These are phyloP conservation scores for Corydoras maculifer DNA, from an alignment of 2,113 vertebrate species.

Conservation along the genomic window DNA sequence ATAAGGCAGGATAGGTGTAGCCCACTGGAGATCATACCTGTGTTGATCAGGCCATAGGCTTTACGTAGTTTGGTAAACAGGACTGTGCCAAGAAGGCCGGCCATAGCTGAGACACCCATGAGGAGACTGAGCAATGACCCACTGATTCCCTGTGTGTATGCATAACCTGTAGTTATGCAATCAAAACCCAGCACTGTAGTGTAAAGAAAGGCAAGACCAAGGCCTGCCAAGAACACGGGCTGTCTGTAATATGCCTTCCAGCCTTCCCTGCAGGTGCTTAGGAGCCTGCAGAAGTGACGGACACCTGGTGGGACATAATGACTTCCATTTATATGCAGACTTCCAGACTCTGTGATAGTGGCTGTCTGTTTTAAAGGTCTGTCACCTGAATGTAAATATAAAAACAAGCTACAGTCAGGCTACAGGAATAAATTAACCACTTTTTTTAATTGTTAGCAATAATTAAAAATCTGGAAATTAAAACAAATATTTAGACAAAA, in stretches of 20 bases:
- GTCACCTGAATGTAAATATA: constrained; percentile 40
- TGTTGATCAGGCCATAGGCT: constrained; percentile 65
- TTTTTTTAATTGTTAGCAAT: too few relatives aligned
- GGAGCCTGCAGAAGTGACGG: constrained; percentile 50
- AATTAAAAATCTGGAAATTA: too few relatives aligned
- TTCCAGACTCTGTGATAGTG: constrained; percentile 44
- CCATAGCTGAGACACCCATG: constrained; percentile 67
- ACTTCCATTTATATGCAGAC: constrained; percentile 46
- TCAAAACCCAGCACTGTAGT: constrained; percentile 72
- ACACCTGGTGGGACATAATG: constrained; percentile 52
- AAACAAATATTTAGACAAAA: too few relatives aligned
- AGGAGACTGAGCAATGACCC: constrained; percentile 75
- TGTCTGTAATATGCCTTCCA: constrained; percentile 69
- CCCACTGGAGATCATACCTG: constrained; percentile 68
- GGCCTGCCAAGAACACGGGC: constrained; percentile 67
- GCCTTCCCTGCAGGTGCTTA: constrained; percentile 60
- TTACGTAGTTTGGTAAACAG: constrained; percentile 70
- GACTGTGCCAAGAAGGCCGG: constrained; percentile 66
- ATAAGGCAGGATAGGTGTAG: constrained; percentile 68
- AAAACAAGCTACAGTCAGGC: background rate
- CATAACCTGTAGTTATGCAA: constrained; percentile 72
- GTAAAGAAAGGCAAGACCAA: constrained; percentile 74
- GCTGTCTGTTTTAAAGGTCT: constrained; percentile 33
- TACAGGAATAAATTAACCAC: background rate
- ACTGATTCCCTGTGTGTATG: constrained; percentile 71